A percentile compares a stretch with the other conserved stretches of the same genome.
Conservation (phyloP, 92 coral and sea anemone genomes). For the Epizoanthus fatuus region DNA sequence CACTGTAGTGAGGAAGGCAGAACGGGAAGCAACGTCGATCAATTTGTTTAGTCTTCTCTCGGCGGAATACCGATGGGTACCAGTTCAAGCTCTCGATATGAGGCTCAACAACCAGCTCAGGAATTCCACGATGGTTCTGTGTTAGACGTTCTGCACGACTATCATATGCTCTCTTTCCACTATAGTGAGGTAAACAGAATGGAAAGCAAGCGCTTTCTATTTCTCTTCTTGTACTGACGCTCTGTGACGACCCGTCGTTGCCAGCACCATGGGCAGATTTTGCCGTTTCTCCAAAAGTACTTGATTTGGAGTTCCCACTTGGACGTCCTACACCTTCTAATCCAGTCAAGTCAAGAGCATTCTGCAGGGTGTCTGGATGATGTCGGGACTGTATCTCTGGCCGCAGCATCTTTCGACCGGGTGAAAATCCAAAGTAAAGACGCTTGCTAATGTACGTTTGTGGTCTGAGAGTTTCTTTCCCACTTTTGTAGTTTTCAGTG, state of each 20-base stretch:
- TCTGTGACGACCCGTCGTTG: background rate
- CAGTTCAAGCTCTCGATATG: background rate
- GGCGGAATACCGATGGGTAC: background rate
- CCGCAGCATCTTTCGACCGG: background rate
- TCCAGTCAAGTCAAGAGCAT: background rate
- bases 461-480: background rate
- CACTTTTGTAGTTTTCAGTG: background rate
- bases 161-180: slow-evolving; percentile 10
- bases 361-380: background rate
- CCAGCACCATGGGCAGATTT: background rate
- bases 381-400: background rate
- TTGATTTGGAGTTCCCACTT: too few species aligned
- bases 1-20: slow-evolving; percentile 18
- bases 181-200: slow-evolving; percentile 30
- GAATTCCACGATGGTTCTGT: background rate
- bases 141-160: background rate
- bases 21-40: slow-evolving; percentile 12
- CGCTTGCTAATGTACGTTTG: slow-evolving; percentile 30
- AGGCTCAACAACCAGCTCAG: background rate
- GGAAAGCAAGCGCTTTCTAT: slow-evolving; percentile 18
- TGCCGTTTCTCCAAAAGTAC: too few species aligned
- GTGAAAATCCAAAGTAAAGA: background rate
- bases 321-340: background rate
- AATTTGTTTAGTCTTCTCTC: background rate
- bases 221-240: background rate